phyloP scores from a whole-genome alignment of 2,797 vertebrate species.

The Hybognathus amarus region DNA sequence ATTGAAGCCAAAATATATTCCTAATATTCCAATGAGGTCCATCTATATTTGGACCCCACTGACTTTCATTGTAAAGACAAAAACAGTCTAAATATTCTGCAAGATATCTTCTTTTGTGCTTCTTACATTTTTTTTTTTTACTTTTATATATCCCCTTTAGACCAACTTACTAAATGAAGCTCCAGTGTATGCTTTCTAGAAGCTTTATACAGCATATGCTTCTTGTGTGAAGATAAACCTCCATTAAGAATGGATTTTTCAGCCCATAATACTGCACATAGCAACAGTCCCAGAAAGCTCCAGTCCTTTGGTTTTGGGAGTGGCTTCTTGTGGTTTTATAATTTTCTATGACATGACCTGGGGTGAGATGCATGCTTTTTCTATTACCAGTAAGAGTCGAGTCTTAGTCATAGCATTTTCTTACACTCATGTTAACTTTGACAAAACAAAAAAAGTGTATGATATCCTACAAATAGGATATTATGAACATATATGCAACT shows the following conservation, averaged over 20 bases:
- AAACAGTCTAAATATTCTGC: not conserved
- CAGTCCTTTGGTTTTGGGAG: not conserved
- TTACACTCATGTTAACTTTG: not conserved
- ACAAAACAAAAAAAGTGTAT: not conserved
- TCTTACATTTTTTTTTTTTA: not conserved
- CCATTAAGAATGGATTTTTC: not conserved
- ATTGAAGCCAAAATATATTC: not conserved
- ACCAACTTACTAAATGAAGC: not conserved
- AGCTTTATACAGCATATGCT: not conserved
- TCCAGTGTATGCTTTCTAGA: not conserved
- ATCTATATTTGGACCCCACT: too few relatives aligned
- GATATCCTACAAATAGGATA: not conserved
- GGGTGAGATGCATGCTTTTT: not conserved
- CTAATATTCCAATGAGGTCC: not conserved
- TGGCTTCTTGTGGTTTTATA: not conserved
- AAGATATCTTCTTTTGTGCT: not conserved
- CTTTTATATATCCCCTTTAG: not conserved
- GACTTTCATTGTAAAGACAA: not conserved
- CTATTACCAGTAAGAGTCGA: not conserved
- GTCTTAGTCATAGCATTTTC: not conserved
- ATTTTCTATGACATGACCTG: not conserved
- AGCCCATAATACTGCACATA: not conserved
- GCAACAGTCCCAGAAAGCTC: not conserved
- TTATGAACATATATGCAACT: not conserved
- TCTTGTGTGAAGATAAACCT: not conserved